phyloP scores from a whole-genome alignment of 2,888 invertebrate genomes.

The Phyllotreta striolata region DNA sequence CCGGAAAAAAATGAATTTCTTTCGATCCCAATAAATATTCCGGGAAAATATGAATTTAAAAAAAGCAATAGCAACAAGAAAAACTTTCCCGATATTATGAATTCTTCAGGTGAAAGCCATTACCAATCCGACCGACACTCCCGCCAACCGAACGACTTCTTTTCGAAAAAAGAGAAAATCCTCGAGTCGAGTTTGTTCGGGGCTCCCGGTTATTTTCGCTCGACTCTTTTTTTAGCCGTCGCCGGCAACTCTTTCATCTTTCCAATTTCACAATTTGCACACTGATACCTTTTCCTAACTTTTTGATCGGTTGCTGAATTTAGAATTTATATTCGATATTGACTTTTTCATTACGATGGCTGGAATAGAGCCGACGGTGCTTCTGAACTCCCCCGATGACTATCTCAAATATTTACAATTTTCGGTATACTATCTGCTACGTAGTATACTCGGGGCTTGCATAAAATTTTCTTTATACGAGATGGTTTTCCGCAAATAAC shows the following conservation, averaged over 20 bases:
- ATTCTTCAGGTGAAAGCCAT: constrained; percentile 21
- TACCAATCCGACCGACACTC: constrained; percentile 19
- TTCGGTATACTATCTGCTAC: neutral
- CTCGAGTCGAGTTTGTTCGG: constrained; percentile 16
- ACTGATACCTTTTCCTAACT: constrained; percentile 37
- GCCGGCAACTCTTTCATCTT: constrained; percentile 37
- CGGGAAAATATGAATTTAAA: constrained; percentile 1
- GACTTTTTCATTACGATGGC: constrained; percentile 27
- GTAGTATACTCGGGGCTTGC: neutral
- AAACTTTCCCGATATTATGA: constrained; percentile 20
- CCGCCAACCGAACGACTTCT: constrained; percentile 8
- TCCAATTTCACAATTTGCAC: constrained; percentile 40
- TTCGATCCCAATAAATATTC: neutral
- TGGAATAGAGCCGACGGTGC: constrained; percentile 17
- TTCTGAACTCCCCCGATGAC: constrained; percentile 19
- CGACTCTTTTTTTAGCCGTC: constrained; percentile 28
- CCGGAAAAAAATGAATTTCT: no score
- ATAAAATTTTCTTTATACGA: constrained; percentile 15
- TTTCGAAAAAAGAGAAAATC: constrained; percentile 19
- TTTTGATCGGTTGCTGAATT: constrained; percentile 34
- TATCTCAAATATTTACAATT: constrained; percentile 33
- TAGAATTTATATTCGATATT: constrained; percentile 36
- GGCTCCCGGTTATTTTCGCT: constrained; percentile 20
- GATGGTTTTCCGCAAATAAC: constrained; percentile 12
- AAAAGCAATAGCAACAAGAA: neutral